Conservation (phyloP, 2,888 invertebrate species). For the Syrphus vitripennis region DNA sequence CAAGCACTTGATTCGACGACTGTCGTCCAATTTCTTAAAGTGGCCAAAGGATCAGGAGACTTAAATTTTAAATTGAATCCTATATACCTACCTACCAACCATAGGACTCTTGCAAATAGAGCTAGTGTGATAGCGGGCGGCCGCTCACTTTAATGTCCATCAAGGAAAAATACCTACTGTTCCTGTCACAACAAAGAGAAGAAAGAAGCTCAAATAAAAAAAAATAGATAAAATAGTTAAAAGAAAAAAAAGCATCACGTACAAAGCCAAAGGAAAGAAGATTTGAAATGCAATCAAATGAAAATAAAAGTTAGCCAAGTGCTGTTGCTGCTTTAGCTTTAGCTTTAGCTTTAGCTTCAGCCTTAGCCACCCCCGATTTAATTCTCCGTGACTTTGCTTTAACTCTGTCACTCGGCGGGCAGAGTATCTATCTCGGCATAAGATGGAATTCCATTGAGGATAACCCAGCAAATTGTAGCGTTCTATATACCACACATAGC, state of each 20-base stretch:
- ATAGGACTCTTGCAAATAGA: neutral
- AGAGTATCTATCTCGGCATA: conserved; percentile 24
- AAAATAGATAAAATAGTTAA: neutral
- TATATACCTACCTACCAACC: too few species aligned
- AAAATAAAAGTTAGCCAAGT: conserved; percentile 64
- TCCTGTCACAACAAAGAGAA: conserved; percentile 34
- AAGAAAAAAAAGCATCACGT: neutral
- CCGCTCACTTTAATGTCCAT: conserved; percentile 49
- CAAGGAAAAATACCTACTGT: conserved; percentile 21
- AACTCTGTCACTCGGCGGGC: conserved; percentile 47
- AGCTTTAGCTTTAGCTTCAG: neutral
- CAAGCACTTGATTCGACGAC: conserved; percentile 57
- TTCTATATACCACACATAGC: neutral
- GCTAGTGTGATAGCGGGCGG: neutral
- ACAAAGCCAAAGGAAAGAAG: conserved; percentile 37
- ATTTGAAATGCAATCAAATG: conserved; percentile 69
- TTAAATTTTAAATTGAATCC: conserved; percentile 61
- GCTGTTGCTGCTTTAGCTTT: conserved; percentile 6
- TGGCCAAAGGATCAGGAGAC: conserved; percentile 53
- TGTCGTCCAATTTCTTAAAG: conserved; percentile 68
- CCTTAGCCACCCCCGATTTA: conserved; percentile 42
- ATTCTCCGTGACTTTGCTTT: conserved; percentile 53
- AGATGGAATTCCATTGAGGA: conserved; percentile 42
- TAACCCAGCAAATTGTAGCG: conserved; percentile 9
- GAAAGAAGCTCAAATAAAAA: neutral